Conservation (phyloP, 2,113 vertebrate species). For the Saccopteryx bilineata region DNA sequence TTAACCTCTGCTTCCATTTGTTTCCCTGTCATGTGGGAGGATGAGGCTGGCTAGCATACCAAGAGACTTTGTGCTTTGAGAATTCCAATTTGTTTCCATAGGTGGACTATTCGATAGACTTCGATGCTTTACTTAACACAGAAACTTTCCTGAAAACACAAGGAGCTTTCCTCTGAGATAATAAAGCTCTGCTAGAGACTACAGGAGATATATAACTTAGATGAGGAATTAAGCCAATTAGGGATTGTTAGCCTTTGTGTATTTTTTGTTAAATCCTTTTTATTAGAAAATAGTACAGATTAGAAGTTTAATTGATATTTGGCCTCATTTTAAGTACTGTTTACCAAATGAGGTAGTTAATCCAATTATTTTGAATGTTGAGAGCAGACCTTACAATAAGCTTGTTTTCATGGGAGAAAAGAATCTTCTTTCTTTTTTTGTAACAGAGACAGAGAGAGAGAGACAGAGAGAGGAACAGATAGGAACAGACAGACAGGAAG, state of each 20-base stretch:
- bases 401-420: conserved; percentile 43
- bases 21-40: too few species aligned
- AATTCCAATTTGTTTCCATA: not conserved
- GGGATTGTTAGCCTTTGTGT: conserved; percentile 22
- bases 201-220: not conserved
- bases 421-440: not conserved
- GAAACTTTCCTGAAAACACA: not conserved
- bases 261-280: conserved; percentile 61
- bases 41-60: not conserved
- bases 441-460: too few species aligned
- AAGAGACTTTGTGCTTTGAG: not conserved
- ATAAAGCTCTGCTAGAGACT: not conserved
- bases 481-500: too few species aligned
- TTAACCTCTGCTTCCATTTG: too few species aligned
- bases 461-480: too few species aligned
- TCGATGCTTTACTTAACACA: not conserved
- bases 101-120: not conserved
- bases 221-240: conserved; percentile 54
- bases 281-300: conserved; percentile 63
- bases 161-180: not conserved
- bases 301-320: conserved; percentile 70
- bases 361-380: conserved; percentile 55
- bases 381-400: conserved; percentile 4
- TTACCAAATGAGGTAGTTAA: conserved; percentile 54
- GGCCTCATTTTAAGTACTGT: conserved; percentile 60